phyloP scores from a whole-genome alignment of 2,888 invertebrate genomes.

The Siphonodentalium dalli region DNA sequence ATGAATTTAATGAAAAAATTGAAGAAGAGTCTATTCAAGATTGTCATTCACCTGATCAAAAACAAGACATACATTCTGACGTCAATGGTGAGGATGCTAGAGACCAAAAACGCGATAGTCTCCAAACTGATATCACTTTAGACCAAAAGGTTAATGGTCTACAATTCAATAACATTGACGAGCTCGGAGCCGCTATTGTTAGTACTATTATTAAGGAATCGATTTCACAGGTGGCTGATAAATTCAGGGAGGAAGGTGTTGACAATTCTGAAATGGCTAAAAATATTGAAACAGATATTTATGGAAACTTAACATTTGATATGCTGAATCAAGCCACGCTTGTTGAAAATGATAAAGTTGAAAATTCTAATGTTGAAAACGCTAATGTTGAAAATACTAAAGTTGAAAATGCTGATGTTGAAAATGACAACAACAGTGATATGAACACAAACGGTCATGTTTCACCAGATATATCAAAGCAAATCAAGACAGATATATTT shows the following conservation, averaged over 20 bases:
- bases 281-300: conserved; percentile 33
- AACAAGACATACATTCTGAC: conserved; percentile 25
- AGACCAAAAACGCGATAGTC: conserved; percentile 17
- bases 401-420: no score
- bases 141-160: conserved; percentile 19
- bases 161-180: conserved; percentile 45
- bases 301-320: conserved; percentile 36
- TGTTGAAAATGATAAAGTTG: conserved; percentile 25
- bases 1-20: no score
- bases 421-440: no score
- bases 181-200: conserved; percentile 51
- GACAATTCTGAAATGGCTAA: conserved; percentile 31
- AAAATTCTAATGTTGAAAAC: no score
- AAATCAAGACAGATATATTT: no score
- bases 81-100: conserved; percentile 34
- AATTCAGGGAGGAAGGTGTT: conserved; percentile 32
- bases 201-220: conserved; percentile 51
- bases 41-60: conserved; percentile 20
- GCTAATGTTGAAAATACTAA: no score
- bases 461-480: no score
- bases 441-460: no score
- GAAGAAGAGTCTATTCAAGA: no score
- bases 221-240: conserved; percentile 39
- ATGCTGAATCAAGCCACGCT: conserved; percentile 38
- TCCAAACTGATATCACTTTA: conserved; percentile 20